A percentile compares a stretch with the other conserved stretches of the same genome.
These are phyloP conservation scores for Thereva unica DNA, from an alignment of 2,888 invertebrate genomes.

Conservation along the genomic window DNA sequence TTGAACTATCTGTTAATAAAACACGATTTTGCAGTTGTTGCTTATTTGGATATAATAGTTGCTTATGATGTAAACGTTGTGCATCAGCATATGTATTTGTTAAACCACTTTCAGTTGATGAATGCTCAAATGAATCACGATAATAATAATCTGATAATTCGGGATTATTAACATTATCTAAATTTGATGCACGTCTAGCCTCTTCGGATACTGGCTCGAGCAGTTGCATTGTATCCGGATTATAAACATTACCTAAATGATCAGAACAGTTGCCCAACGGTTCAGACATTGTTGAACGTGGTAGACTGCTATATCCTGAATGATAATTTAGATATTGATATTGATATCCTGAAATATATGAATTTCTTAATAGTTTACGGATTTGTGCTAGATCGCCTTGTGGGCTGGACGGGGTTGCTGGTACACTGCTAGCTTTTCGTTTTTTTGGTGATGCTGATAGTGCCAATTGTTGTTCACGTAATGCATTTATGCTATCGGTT, in stretches of 20 bases:
- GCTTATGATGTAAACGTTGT: constrained; percentile 45
- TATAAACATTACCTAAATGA: constrained; percentile 57
- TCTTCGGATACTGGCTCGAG: constrained; percentile 75
- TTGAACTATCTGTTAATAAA: constrained; percentile 31
- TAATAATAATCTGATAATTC: constrained; percentile 69
- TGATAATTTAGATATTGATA: constrained; percentile 43
- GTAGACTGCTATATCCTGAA: constrained; percentile 81
- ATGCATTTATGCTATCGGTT: constrained; percentile 74
- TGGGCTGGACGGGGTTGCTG: constrained; percentile 84
- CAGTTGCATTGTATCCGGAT: constrained; percentile 63
- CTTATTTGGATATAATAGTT: constrained; percentile 47
- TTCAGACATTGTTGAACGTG: constrained; percentile 81
- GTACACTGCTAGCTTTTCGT: constrained; percentile 84
- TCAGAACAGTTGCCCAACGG: constrained; percentile 61
- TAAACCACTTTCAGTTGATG: constrained; percentile 76
- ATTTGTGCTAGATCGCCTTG: constrained; percentile 62
- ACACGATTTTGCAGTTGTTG: constrained; percentile 43
- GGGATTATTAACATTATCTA: constrained; percentile 51
- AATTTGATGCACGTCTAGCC: constrained; percentile 53
- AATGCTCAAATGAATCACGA: constrained; percentile 77
- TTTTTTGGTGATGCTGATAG: constrained; percentile 63
- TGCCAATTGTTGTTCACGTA: constrained; percentile 66
- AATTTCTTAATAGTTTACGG: constrained; percentile 55
- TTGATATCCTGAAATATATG: constrained; percentile 48
- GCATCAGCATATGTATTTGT: constrained; percentile 51